Evolutionary conservation across 2,888 invertebrate genomes (phyloP), one percentile per base, ranked within the genome.

Genomic region (Molanna angustata): DNA sequence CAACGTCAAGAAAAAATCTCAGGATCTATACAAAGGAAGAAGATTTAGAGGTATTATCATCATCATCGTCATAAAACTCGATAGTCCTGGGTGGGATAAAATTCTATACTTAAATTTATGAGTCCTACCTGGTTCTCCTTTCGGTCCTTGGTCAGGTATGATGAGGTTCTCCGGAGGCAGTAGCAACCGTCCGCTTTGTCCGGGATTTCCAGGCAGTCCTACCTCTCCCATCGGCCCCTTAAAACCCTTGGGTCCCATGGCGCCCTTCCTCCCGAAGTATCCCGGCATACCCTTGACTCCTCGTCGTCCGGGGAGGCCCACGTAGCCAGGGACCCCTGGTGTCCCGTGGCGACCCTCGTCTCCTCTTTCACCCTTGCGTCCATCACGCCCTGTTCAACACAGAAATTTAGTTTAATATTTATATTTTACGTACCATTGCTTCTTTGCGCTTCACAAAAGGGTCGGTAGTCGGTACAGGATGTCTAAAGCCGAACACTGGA

Each of bases 71-170:
- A n/a, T n/a, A n/a, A n/a, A n/a, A n/a, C n/a, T n/a, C n/a, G n/a
- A n/a, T n/a, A n/a, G n/a, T n/a, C n/a, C n/a, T n/a, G n/a, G n/a
- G n/a, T n/a, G n/a, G n/a, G n/a, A n/a, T n/a, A n/a, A n/a, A n/a
- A n/a, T n/a, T n/a, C n/a, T n/a, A n/a, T n/a, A n/a, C n/a, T n/a
- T n/a, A n/a, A n/a, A n/a, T n/a, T n/a, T n/a, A n/a, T n/a, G n/a
- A n/a, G n/a, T n/a, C n/a, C n/a, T 37, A 47, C 46, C 82, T 82
- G 52, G 73, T 67, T 18, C 73, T 61, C 21, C 80, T 16, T 20
- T 11, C 9, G 35, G 13, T 49, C 56, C 56, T 22, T n/a, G 11
- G 14, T 32, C 42, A 9, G 46, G n/a, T 18, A 13, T 19, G 1
- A 51, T 27, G 19, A 52, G 18, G 6, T 42, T 43, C 2, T 16